Evolutionary conservation across 2,113 vertebrate genomes (phyloP).

Genomic region (Otis tarda): DNA sequence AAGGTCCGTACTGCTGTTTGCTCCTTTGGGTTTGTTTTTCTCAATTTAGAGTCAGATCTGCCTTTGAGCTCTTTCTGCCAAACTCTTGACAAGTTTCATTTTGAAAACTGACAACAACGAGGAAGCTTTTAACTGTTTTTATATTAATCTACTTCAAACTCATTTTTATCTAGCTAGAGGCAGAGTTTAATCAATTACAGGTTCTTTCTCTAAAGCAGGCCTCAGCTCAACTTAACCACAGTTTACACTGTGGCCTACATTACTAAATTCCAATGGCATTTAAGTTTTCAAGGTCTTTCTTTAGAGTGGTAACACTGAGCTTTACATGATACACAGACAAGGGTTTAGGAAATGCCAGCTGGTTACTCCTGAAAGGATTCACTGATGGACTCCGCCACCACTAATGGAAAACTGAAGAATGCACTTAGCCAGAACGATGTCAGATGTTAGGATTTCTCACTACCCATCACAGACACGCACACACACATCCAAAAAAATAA

Average conservation of each 20-base stretch:
- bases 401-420: slow-evolving; percentile 37
- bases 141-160: slow-evolving; percentile 33
- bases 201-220: slow-evolving; percentile 63
- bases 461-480: neutral
- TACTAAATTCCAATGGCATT: slow-evolving; percentile 69
- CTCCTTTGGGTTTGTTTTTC: slow-evolving; percentile 31
- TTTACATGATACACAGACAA: slow-evolving; percentile 36
- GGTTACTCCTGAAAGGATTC: slow-evolving; percentile 21
- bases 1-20: neutral
- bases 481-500: neutral
- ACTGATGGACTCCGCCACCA: neutral
- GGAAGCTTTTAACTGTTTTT: slow-evolving; percentile 51
- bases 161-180: slow-evolving; percentile 66
- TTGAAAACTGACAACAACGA: slow-evolving; percentile 34
- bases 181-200: slow-evolving; percentile 67
- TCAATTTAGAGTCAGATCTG: slow-evolving; percentile 13
- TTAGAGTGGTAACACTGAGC: slow-evolving; percentile 39
- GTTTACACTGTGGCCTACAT: slow-evolving; percentile 72
- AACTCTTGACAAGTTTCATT: slow-evolving; percentile 59
- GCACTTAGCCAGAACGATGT: neutral
- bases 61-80: slow-evolving; percentile 28
- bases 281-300: slow-evolving; percentile 52
- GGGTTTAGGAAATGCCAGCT: slow-evolving; percentile 50
- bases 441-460: neutral
- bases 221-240: slow-evolving; percentile 68